Conservation (phyloP, 1,140 invertebrate species). For the Grapholita molesta region DNA sequence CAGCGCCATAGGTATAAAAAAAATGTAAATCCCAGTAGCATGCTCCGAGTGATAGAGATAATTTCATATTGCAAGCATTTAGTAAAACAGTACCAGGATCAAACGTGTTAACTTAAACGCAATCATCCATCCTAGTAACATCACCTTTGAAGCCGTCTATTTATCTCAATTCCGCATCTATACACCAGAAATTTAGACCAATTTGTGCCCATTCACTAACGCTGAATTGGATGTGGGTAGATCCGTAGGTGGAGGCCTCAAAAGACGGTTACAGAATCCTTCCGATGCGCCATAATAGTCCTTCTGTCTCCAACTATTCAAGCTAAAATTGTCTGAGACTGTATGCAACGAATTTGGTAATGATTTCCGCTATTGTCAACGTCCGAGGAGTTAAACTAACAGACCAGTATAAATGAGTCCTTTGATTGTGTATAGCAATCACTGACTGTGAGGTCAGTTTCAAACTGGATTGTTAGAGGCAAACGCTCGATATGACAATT, state of each 20-base stretch:
- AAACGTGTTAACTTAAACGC: neutral
- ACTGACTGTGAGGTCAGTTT: neutral
- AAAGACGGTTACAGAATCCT: neutral
- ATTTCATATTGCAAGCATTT: no score
- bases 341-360: neutral
- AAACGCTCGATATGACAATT: neutral
- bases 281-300: neutral
- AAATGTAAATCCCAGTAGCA: no score
- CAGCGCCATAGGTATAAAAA: no score
- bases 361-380: neutral
- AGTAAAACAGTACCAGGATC: no score
- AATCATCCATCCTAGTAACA: neutral
- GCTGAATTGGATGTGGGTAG: conserved; percentile 15
- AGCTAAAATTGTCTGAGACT: neutral
- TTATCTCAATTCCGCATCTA: neutral
- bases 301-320: neutral
- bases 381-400: no score
- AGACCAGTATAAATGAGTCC: neutral
- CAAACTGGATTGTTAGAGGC: neutral
- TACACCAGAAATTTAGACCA: conserved; percentile 9
- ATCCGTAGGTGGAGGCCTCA: conserved; percentile 8
- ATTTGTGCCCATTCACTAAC: conserved; percentile 10
- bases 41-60: no score
- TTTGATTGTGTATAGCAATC: neutral
- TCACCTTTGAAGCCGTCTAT: neutral